A percentile compares a stretch with the other conserved stretches of the same genome.
Conservation (phyloP, 2,113 vertebrate genomes). For the Nesoenas mayeri region DNA sequence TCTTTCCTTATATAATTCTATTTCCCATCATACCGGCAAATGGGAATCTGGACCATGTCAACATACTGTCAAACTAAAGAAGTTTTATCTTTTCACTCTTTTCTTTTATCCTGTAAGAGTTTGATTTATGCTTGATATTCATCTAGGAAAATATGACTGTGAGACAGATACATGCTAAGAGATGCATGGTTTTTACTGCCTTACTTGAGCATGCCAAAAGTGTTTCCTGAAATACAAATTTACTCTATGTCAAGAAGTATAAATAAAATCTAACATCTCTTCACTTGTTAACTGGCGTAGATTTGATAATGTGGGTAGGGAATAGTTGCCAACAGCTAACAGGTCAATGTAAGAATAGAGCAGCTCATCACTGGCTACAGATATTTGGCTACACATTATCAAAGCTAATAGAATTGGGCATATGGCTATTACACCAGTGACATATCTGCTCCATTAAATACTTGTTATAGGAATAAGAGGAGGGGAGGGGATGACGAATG, state of each 20-base stretch:
- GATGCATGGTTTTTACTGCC: background rate
- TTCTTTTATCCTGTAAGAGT: background rate
- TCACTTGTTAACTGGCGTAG: background rate
- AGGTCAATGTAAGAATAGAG: background rate
- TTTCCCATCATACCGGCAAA: background rate
- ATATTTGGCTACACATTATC: background rate
- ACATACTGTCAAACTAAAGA: background rate
- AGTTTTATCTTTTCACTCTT: background rate
- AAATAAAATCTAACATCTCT: background rate
- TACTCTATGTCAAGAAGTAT: background rate
- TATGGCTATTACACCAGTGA: background rate
- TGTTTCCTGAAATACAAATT: background rate
- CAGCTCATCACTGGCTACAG: background rate
- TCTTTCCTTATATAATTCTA: background rate
- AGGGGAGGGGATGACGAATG: background rate
- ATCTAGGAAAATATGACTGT: background rate
- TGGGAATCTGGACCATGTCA: background rate
- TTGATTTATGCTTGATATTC: background rate
- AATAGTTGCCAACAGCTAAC: background rate
- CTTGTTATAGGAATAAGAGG: background rate
- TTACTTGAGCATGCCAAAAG: background rate
- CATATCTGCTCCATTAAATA: background rate
- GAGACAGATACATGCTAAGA: background rate
- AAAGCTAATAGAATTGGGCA: background rate
- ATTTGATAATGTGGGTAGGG: background rate